Evolutionary conservation across 2,888 invertebrate species (phyloP).

Genomic region (Dasysyrphus albostriatus): DNA sequence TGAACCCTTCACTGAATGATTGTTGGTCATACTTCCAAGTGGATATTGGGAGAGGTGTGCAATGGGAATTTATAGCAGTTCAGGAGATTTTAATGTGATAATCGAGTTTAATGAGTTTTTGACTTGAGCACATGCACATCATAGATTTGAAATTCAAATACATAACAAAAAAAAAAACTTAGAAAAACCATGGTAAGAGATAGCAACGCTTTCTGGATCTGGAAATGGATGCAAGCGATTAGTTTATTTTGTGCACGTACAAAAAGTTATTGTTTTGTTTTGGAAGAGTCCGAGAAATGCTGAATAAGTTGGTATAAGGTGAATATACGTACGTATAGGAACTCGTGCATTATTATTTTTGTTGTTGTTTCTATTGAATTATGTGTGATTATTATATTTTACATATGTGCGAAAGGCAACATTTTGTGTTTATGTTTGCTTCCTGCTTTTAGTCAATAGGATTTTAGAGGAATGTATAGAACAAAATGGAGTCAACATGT

Average conservation of each 20-base stretch:
- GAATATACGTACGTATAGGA: background rate
- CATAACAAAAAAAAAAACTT: background rate
- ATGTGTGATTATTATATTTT: background rate
- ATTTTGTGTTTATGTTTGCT: background rate
- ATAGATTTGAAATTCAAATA: constrained; percentile 63
- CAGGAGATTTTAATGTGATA: constrained; percentile 63
- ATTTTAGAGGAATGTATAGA: background rate
- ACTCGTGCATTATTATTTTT: background rate
- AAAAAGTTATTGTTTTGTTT: background rate
- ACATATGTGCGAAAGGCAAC: background rate
- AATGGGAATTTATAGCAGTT: background rate
- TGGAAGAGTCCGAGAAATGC: background rate
- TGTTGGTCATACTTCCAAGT: background rate
- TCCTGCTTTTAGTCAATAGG: background rate
- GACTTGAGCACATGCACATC: constrained; percentile 23
- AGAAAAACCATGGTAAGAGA: background rate
- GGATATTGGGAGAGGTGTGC: background rate
- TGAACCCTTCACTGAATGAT: constrained; percentile 42
- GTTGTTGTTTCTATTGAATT: background rate
- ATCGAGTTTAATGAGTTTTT: constrained; percentile 66
- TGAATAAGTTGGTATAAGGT: background rate
- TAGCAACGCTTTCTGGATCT: background rate
- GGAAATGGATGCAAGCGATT: constrained; percentile 16
- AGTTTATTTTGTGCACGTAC: constrained; percentile 46
- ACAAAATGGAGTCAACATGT: no score